These are phyloP conservation scores for Megalonaias nervosa DNA, from an alignment of 1,140 invertebrate species.

Conservation along the genomic window DNA sequence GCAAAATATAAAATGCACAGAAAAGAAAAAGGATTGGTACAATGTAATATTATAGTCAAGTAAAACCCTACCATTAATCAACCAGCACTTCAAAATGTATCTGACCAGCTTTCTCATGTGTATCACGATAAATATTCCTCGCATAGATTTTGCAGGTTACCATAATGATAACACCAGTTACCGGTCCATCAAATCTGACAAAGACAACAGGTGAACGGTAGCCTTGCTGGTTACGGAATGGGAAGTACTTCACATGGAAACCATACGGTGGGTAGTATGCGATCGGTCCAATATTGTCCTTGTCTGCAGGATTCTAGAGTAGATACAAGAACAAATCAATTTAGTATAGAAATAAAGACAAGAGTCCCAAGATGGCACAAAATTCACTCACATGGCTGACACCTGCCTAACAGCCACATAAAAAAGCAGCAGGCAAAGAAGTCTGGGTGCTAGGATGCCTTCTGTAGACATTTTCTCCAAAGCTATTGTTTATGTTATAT, in stretches of 20 bases:
- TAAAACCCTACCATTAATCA: slow-evolving; percentile 84
- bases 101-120: slow-evolving; percentile 89
- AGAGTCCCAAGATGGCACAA: too few species aligned
- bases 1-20: too few species aligned
- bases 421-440: too few species aligned
- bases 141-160: slow-evolving; percentile 71
- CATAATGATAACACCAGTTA: slow-evolving; percentile 56
- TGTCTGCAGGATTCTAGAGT: slow-evolving; percentile 61
- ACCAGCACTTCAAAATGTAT: slow-evolving; percentile 97
- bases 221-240: slow-evolving; percentile 64
- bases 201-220: slow-evolving; percentile 66
- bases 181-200: slow-evolving; percentile 55
- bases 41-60: too few species aligned
- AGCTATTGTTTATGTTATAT: too few species aligned
- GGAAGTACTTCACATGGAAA: slow-evolving; percentile 65
- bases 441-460: too few species aligned
- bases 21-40: too few species aligned
- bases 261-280: slow-evolving; percentile 60
- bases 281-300: slow-evolving; percentile 62
- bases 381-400: too few species aligned
- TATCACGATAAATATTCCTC: slow-evolving; percentile 91
- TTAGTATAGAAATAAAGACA: too few species aligned
- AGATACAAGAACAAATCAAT: too few species aligned
- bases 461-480: too few species aligned
- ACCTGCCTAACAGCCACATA: too few species aligned